A percentile compares a stretch with the other conserved stretches of the same genome.
Evolutionary conservation across 2,888 invertebrate genomes (phyloP).

Genomic region (Phragmatobia fuliginosa): DNA sequence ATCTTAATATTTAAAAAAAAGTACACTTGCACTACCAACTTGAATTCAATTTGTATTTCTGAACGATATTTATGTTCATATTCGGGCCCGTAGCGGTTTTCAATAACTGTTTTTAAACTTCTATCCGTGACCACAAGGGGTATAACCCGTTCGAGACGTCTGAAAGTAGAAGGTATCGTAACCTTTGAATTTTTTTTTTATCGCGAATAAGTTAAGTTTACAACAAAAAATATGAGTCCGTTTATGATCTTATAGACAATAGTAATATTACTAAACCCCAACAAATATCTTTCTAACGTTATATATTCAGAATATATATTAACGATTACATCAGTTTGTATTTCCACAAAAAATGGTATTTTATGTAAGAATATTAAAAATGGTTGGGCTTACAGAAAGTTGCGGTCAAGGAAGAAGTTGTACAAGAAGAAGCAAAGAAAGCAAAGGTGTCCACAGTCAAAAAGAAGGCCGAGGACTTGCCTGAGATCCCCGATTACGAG

Average conservation of each 20-base stretch:
- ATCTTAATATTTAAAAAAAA: background rate
- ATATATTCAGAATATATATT: background rate
- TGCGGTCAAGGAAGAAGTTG: conserved; percentile 78
- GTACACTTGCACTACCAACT: background rate
- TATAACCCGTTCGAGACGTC: too few species aligned
- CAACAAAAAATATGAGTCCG: too few species aligned
- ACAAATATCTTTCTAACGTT: background rate
- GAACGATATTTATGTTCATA: too few species aligned
- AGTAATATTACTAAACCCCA: background rate
- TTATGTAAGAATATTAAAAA: conserved; percentile 14
- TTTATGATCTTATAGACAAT: too few species aligned
- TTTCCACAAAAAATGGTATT: background rate
- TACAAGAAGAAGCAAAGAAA: conserved; percentile 81
- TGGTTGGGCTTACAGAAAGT: conserved; percentile 75
- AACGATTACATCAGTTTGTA: background rate
- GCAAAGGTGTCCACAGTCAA: conserved; percentile 79
- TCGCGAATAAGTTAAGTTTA: too few species aligned
- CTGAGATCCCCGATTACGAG: conserved; percentile 91
- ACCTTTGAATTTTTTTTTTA: too few species aligned
- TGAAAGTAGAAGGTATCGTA: too few species aligned
- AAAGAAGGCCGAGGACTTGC: conserved; percentile 87
- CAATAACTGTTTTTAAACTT: too few species aligned
- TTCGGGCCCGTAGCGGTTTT: too few species aligned
- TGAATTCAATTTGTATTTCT: background rate
- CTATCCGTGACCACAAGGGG: too few species aligned